Conservation (phyloP, 2,113 vertebrate species). For the Lampris megalopsis region DNA sequence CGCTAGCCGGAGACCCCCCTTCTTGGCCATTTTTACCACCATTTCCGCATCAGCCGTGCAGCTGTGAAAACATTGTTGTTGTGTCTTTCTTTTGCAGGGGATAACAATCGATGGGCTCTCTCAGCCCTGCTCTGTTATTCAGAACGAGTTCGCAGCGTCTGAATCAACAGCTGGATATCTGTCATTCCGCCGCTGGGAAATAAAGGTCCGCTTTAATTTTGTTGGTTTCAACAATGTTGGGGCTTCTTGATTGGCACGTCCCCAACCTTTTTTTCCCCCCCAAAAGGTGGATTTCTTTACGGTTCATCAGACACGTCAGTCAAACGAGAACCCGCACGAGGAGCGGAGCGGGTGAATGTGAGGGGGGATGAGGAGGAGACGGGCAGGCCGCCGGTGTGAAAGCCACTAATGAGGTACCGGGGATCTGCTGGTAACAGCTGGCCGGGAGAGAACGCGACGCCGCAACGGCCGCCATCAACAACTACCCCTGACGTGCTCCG, state of each 20-base stretch:
- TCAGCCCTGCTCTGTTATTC: slow-evolving; percentile 29
- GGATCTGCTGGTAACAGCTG: slow-evolving; percentile 2
- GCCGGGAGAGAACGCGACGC: no score
- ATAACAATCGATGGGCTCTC: slow-evolving; percentile 53
- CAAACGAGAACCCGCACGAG: neutral
- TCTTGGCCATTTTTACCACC: no score
- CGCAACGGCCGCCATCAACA: no score
- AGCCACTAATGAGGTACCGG: slow-evolving; percentile 46
- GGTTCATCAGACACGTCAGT: no score
- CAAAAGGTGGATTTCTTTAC: neutral
- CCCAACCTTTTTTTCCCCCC: neutral
- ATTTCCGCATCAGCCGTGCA: no score
- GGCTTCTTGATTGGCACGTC: slow-evolving; percentile 1
- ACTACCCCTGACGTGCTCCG: no score
- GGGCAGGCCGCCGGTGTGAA: slow-evolving; percentile 51
- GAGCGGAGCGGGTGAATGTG: neutral
- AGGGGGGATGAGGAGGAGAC: slow-evolving; percentile 4
- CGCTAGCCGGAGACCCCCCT: no score
- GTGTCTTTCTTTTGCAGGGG: slow-evolving; percentile 31
- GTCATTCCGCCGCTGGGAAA: neutral
- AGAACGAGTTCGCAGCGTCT: slow-evolving; percentile 33
- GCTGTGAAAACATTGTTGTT: no score
- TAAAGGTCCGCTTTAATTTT: neutral
- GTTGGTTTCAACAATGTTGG: neutral
- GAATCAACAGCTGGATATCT: slow-evolving; percentile 21